Base-by-base conservation (phyloP, 2,797 vertebrate species). In the Tokudaia muenninki region DNA sequence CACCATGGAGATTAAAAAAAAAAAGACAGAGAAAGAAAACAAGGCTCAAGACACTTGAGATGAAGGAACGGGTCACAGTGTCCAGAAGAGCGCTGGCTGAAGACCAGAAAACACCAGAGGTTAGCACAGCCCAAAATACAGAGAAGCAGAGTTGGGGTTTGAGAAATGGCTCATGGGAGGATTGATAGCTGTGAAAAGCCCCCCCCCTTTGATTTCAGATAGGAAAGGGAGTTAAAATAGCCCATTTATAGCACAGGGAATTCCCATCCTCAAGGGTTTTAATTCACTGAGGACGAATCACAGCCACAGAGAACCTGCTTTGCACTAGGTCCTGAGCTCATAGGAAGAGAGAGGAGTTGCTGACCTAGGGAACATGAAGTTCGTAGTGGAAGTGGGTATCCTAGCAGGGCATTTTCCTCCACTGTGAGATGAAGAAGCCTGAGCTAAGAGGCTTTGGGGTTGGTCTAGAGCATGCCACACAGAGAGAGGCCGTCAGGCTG, bases 121-220 rank as follows among this genome's bases (percentile, higher is more conserved):
- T 97, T 96, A 97, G 94, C 59, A 79, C 21, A 93, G 94, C 67
- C 0, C 47, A 97, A 97, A 97, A 96, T 95, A 96, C 91, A 94
- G 93, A 91, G 63, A 97, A 96, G 96, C 92, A 97, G 86, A 93
- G 80, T 91, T 96, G 91, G 90, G 65, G 97, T 97, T 98, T 97
- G 97, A 96, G 95, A 97, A 98, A 96, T 95, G 72, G 97, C 97
- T 94, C 97, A 93, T 95, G 95, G 88, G 93, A 97, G 97, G 95
- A 63, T 97, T 95, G 84, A 90, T 75, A 94, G 80, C 92, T 94
- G 55, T 96, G 94, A 97, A 98, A 98, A 97, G 89, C 89, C 80
- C 86, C 37, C 63, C 11, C 9, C n/a, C 75, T 96, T 97, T 97
- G 80, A 81, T 97, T 97, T 97, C 95, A 89, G 94, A 93, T 95